phyloP scores from a whole-genome alignment of 2,113 vertebrate species.

The Geococcyx californianus region DNA sequence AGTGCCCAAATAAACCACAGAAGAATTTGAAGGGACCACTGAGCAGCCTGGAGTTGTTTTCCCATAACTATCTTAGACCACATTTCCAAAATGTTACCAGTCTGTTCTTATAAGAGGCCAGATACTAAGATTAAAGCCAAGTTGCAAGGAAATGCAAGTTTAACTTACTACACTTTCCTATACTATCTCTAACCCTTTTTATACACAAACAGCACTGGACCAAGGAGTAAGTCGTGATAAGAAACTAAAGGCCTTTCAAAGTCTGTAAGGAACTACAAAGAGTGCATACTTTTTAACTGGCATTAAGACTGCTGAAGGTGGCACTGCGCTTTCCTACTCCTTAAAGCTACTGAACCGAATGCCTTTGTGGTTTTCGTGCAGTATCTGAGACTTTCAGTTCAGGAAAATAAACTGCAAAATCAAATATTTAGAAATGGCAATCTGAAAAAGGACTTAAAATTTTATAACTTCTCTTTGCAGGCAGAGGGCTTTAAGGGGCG shows the following conservation, averaged over 20 bases:
- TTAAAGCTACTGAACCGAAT: not conserved
- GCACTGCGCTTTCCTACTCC: not conserved
- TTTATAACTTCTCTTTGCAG: not conserved
- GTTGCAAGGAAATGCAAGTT: not conserved
- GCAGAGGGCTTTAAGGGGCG: not conserved
- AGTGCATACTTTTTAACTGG: not conserved
- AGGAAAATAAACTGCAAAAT: not conserved
- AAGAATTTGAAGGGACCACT: not conserved
- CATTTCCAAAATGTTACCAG: not conserved
- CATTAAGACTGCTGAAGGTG: not conserved
- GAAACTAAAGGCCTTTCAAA: not conserved
- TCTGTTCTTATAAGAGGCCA: not conserved
- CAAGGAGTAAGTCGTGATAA: not conserved
- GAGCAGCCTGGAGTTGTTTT: not conserved
- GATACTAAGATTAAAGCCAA: not conserved
- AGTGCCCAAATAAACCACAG: not conserved
- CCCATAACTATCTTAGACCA: not conserved
- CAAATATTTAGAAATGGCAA: not conserved
- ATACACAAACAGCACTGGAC: not conserved
- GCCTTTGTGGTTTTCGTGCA: not conserved
- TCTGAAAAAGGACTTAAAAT: not conserved
- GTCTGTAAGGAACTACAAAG: not conserved
- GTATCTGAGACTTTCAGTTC: not conserved
- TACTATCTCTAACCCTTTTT: not conserved
- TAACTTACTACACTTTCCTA: not conserved